These are phyloP conservation scores for Chrysopilus asiliformis DNA, from an alignment of 2,888 invertebrate species.

Conservation along the genomic window DNA sequence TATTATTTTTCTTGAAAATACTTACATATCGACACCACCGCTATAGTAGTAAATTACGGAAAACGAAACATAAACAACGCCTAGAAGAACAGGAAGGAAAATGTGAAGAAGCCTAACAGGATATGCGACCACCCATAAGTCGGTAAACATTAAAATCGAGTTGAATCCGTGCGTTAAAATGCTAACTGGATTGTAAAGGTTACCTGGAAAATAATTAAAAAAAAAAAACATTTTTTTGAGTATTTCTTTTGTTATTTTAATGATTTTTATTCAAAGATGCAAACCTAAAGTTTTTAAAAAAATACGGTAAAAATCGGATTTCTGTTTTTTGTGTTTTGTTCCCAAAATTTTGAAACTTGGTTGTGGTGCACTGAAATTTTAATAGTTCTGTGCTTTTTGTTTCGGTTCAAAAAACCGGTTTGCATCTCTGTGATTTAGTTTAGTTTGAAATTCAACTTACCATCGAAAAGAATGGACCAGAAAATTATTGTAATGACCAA, in stretches of 20 bases:
- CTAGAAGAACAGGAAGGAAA: slow-evolving; percentile 47
- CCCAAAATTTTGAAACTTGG: background rate
- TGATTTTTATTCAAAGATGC: no score
- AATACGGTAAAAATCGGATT: background rate
- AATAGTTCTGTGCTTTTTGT: no score
- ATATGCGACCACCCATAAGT: slow-evolving; percentile 56
- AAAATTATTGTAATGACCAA: slow-evolving; percentile 61
- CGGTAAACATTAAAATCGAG: slow-evolving; percentile 56
- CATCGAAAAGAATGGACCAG: slow-evolving; percentile 43
- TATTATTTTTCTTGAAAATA: background rate
- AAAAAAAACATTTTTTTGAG: no score
- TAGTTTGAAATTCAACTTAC: slow-evolving; percentile 17
- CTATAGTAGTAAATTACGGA: slow-evolving; percentile 44
- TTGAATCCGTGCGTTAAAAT: slow-evolving; percentile 63
- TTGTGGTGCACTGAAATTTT: background rate
- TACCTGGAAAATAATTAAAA: no score
- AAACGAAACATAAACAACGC: slow-evolving; percentile 43
- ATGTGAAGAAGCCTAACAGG: slow-evolving; percentile 54
- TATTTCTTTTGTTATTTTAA: no score
- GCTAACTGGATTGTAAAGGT: slow-evolving; percentile 53
- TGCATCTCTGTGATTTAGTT: no score
- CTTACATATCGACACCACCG: slow-evolving; percentile 46
- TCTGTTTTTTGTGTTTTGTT: background rate
- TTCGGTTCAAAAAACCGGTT: background rate
- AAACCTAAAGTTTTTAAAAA: no score